Base-by-base conservation (phyloP, 2,797 vertebrate species). In the Alauda arvensis region DNA sequence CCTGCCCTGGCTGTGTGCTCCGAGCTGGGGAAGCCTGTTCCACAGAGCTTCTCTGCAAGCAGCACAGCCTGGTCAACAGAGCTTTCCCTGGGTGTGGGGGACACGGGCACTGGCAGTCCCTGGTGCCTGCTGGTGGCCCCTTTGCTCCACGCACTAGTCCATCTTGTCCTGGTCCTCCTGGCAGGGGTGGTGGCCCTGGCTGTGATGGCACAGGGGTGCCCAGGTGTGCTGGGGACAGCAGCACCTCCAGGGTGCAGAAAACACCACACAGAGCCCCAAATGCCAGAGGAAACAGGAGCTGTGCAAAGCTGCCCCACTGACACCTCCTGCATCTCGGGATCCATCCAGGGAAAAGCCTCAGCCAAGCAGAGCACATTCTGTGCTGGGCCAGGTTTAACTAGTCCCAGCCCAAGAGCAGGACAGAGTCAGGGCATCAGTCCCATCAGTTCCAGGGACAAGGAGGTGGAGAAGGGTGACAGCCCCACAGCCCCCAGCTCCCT, bases 61-160 rank as follows among this genome's bases (percentile, higher is more conserved):
- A 81, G 53, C 39, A 39, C 60, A 63, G 9, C 26, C 11, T 42
- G 48, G 6, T 18, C 53, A 66, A 4, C 8, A 31, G 61, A 82
- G 20, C 37, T 28, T 55, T 49, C 53, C 65, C 65, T 33, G 25
- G 4, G 43, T 0, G 0, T 4, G 6, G 16, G 37, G 51, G 7
- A 61, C 57, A 18, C 0, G 0, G 15, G 69, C 18, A 34, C 55
- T 6, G 33, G 33, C 61, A 48, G 72, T 6, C 77, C 18, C 3
- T 1, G n/a, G 11, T 56, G 37, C 45, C 33, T 77, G 31, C 83
- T 83, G 70, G 67, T 9, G 62, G 33, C 25, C 13, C 12, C 20
- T 69, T 39, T 48, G 52, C 68, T 56, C 63, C 52, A 48, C 24
- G 31, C 14, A 0, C 49, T 11, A 12, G 16, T 40, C 60, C 9